Base-by-base conservation (phyloP, 2,113 vertebrate species). In the Ochotona princeps region DNA sequence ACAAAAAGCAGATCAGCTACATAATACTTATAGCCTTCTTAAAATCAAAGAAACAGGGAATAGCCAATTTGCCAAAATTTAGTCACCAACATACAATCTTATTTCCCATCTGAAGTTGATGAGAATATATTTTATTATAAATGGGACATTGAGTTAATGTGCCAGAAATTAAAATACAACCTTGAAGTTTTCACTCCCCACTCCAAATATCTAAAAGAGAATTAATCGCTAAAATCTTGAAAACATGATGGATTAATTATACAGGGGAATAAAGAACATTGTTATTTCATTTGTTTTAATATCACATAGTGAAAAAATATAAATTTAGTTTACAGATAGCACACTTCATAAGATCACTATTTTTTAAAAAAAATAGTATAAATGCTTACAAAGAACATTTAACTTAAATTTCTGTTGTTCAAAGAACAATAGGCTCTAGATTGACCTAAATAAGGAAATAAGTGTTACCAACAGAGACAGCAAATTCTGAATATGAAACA, bases 111-210 rank as follows among this genome's bases (percentile, higher is more conserved):
- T 61, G 32, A 66, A 63, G 54, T 49, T 92, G 91, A 72, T 82
- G 78, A 96, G 70, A 96, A 91, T 89, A 23, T 76, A 90, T 94
- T 93, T 96, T 94, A 92, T 89, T 86, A 89, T 83, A 89, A 94
- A 76, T 83, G 32, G 20, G 54, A 91, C 44, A 83, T 2, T 60
- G 15, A 78, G 65, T 66, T 75, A 93, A 93, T 70, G 4, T 72
- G 76, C 74, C 93, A 95, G 91, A 60, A 94, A 70, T 61, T 86
- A 94, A 86, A 93, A 17, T 80, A 78, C 65, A 93, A 70, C 28
- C 66, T 88, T 72, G 92, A 84, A 85, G 66, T 93, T 87, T 96
- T 91, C 69, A 91, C 85, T 92, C 87, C 57, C 92, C 14, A 93
- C 44, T 89, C 75, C 69, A 81, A 94, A 79, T 93, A 91, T 65